These are phyloP conservation scores for Trilocha varians DNA, from an alignment of 2,888 invertebrate species.

Conservation along the genomic window DNA sequence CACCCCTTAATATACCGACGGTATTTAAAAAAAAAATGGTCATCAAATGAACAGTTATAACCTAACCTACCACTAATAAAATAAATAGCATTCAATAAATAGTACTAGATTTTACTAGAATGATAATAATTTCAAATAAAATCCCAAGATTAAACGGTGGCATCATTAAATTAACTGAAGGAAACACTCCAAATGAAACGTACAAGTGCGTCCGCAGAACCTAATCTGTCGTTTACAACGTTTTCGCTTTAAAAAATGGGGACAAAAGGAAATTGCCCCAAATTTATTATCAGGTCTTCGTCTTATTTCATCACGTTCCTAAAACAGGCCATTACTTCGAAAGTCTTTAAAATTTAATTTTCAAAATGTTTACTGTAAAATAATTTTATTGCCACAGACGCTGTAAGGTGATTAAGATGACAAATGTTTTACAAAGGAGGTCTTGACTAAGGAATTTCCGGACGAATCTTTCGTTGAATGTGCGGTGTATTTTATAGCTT, in stretches of 20 bases:
- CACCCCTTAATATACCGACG: too few relatives aligned
- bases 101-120: too few relatives aligned
- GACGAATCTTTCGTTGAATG: constrained; percentile 1
- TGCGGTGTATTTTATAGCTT: too few relatives aligned
- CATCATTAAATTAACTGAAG: neutral
- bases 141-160: neutral
- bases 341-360: constrained; percentile 45
- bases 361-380: constrained; percentile 48
- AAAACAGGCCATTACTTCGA: constrained; percentile 27
- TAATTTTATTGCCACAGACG: constrained; percentile 50
- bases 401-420: constrained; percentile 40
- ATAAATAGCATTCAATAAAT: too few relatives aligned
- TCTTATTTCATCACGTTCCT: constrained; percentile 9
- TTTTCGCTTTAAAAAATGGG: constrained; percentile 2
- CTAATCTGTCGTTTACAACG: constrained; percentile 1
- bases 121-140: neutral
- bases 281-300: constrained; percentile 7
- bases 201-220: neutral
- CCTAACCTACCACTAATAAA: too few relatives aligned
- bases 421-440: constrained; percentile 31
- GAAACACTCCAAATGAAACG: neutral
- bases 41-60: too few relatives aligned
- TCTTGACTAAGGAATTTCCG: constrained; percentile 3
- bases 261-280: constrained; percentile 4
- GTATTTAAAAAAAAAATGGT: too few relatives aligned